phyloP scores from a whole-genome alignment of 2,888 invertebrate genomes.

The Sussaba pulchella region DNA sequence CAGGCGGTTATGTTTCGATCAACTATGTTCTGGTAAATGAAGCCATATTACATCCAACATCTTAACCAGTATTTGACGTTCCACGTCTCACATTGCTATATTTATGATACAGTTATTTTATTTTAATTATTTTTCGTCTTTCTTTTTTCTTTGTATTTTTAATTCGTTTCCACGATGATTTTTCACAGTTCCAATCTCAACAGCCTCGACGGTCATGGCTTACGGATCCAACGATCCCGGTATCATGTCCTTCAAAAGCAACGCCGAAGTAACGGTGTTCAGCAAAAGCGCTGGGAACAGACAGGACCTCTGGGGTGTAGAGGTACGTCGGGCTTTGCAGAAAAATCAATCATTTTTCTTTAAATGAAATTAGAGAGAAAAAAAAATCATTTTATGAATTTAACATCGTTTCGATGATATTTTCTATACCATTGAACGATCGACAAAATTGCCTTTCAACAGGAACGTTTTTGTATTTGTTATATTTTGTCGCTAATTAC shows the following conservation, averaged over 20 bases:
- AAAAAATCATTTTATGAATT: no score
- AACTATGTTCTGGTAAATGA: slow-evolving; percentile 88
- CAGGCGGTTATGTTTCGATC: slow-evolving; percentile 90
- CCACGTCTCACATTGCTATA: slow-evolving; percentile 44
- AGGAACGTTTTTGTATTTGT: neutral
- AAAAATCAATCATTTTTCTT: no score
- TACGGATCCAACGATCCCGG: slow-evolving; percentile 86
- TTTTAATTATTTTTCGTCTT: slow-evolving; percentile 53
- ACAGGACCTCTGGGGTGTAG: slow-evolving; percentile 88
- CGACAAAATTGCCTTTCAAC: no score
- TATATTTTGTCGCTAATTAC: neutral
- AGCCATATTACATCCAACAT: slow-evolving; percentile 79
- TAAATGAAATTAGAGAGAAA: no score
- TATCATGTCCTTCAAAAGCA: slow-evolving; percentile 87
- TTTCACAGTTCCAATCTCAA: slow-evolving; percentile 87
- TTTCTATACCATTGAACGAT: no score
- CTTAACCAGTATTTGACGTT: slow-evolving; percentile 65
- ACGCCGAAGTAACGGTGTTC: slow-evolving; percentile 87
- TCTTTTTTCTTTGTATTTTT: neutral
- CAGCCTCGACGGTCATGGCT: slow-evolving; percentile 86
- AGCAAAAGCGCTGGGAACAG: slow-evolving; percentile 90
- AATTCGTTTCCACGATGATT: slow-evolving; percentile 71
- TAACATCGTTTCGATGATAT: no score
- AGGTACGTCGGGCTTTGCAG: slow-evolving; percentile 79
- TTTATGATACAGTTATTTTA: slow-evolving; percentile 38